These are phyloP conservation scores for Cherax quadricarinatus DNA, from an alignment of 1,140 invertebrate species.

Conservation along the genomic window DNA sequence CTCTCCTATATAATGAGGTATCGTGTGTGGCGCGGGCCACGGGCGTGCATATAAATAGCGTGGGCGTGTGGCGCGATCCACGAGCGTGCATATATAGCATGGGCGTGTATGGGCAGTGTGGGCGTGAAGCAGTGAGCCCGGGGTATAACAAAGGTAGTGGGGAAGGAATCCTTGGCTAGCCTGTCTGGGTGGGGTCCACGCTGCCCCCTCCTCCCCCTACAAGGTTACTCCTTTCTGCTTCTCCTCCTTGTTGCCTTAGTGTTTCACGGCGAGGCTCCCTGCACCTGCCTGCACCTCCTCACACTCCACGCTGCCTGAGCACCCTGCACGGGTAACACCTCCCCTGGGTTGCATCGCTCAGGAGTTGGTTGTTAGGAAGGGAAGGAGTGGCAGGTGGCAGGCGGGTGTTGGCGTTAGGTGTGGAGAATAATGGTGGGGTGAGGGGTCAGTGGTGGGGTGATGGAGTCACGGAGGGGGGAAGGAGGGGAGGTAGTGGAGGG, in stretches of 20 bases:
- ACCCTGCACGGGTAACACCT: too few relatives aligned
- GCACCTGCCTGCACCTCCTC: neutral
- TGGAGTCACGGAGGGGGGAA: neutral
- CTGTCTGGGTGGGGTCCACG: conserved; percentile 24
- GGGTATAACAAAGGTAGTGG: neutral
- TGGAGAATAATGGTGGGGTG: neutral
- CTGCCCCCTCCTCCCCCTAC: neutral
- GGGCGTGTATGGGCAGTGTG: too few relatives aligned
- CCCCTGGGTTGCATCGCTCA: too few relatives aligned
- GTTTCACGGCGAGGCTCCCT: neutral
- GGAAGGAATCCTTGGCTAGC: neutral
- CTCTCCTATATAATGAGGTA: neutral
- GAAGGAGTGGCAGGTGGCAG: too few relatives aligned
- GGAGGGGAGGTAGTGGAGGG: neutral
- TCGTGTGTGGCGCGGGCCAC: neutral
- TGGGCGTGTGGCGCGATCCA: too few relatives aligned
- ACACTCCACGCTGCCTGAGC: too few relatives aligned
- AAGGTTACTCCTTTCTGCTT: neutral
- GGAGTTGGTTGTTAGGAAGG: too few relatives aligned
- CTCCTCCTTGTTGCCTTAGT: neutral
- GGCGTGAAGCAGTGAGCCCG: neutral
- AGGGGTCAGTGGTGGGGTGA: neutral
- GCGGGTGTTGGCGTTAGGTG: neutral
- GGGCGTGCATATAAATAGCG: too few relatives aligned
- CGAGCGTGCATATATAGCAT: too few relatives aligned